phyloP scores from a whole-genome alignment of 37 sponge, comb jelly and placozoan species.

The Spongilla lacustris region DNA sequence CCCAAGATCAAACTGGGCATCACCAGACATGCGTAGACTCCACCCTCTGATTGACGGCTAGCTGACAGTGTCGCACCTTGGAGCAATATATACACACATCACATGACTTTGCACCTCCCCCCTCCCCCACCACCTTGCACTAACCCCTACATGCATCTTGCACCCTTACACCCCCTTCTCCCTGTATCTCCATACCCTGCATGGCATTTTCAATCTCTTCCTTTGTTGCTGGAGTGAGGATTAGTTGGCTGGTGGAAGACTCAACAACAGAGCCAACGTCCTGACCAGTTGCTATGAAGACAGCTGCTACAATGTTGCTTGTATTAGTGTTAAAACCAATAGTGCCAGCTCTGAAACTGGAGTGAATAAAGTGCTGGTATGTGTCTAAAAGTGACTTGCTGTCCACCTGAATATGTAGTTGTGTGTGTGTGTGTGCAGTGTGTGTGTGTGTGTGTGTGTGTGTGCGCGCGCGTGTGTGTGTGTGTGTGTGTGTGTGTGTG shows the following conservation, averaged over 20 bases:
- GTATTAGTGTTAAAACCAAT: conserved; percentile 48
- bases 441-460: too few species aligned
- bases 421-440: too few species aligned
- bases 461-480: too few species aligned
- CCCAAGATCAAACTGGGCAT: conserved; percentile 68
- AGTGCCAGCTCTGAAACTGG: conserved; percentile 5
- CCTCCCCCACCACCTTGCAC: neutral
- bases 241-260: conserved; percentile 27
- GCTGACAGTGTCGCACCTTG: neutral
- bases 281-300: conserved; percentile 85
- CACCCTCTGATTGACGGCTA: conserved; percentile 21
- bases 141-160: neutral
- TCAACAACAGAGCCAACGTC: conserved; percentile 67
- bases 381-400: conserved; percentile 17
- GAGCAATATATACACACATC: too few species aligned
- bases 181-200: neutral
- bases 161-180: neutral
- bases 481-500: neutral
- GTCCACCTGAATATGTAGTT: conserved; percentile 31
- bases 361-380: neutral
- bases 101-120: neutral
- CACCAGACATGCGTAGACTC: conserved; percentile 60
- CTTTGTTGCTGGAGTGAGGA: conserved; percentile 20
- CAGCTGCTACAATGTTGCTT: conserved; percentile 53
- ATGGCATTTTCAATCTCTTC: conserved; percentile 11